Evolutionary conservation across 2,888 invertebrate species (phyloP).

Genomic region (Icerya purchasi): DNA sequence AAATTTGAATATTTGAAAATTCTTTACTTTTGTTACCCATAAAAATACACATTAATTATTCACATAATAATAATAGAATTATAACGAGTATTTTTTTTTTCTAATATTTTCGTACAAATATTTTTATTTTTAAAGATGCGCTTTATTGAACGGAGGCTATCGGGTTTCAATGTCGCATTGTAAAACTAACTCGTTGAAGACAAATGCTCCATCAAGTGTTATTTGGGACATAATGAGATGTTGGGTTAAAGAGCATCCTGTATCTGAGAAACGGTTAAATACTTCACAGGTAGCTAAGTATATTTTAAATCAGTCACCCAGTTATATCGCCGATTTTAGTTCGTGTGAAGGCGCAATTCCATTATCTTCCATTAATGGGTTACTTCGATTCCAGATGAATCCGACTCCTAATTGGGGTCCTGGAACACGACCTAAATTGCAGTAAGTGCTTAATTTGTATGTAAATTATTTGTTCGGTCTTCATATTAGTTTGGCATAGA

Average conservation of each 20-base stretch:
- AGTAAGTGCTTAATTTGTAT: conserved; percentile 40
- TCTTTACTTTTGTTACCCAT: too few relatives aligned
- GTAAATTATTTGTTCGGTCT: too few relatives aligned
- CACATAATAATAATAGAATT: too few relatives aligned
- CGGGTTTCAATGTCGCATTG: conserved; percentile 83
- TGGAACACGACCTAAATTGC: conserved; percentile 53
- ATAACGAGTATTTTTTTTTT: too few relatives aligned
- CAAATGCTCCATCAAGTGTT: conserved; percentile 61
- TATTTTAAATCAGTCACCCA: conserved; percentile 11
- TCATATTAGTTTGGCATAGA: too few relatives aligned
- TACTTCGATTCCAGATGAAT: conserved; percentile 66
- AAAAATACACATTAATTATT: too few relatives aligned
- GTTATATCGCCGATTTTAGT: conserved; percentile 11
- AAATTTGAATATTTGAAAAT: too few relatives aligned
- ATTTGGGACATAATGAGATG: conserved; percentile 79
- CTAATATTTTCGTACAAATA: too few relatives aligned
- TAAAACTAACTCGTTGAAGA: conserved; percentile 70
- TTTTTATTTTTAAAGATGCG: too few relatives aligned
- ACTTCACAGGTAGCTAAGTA: conserved; percentile 18
- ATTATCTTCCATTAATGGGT: conserved; percentile 42
- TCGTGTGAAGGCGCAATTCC: conserved; percentile 55
- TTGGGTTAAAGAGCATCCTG: conserved; percentile 51
- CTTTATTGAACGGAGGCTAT: conserved; percentile 70
- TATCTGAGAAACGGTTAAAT: conserved; percentile 36
- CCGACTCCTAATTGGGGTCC: conserved; percentile 82